Evolutionary conservation across 2,113 vertebrate genomes (phyloP).

Genomic region (Melanocharis versteri): DNA sequence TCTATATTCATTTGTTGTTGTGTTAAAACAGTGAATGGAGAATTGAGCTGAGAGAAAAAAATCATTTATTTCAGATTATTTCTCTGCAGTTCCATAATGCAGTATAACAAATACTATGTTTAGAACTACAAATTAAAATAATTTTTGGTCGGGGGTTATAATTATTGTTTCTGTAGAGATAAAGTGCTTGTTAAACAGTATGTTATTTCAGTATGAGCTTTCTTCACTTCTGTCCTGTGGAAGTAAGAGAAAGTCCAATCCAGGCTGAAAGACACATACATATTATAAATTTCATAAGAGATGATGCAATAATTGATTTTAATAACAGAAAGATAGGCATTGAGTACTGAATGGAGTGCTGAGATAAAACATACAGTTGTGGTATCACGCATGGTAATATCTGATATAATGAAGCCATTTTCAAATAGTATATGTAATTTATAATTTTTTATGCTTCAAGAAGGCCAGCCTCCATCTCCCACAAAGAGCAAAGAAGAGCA

Average conservation of each 20-base stretch:
- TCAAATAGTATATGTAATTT: neutral
- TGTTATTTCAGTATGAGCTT: neutral
- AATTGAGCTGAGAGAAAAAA: neutral
- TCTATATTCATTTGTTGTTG: neutral
- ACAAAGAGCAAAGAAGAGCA: constrained; percentile 75
- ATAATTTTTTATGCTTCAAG: constrained; percentile 43
- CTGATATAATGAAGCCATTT: neutral
- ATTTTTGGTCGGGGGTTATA: neutral
- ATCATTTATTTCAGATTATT: neutral
- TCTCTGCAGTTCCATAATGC: neutral
- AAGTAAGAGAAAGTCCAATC: neutral
- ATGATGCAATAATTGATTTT: neutral
- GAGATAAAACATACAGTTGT: neutral
- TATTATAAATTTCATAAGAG: neutral
- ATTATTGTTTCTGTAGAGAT: neutral
- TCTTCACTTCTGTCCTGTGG: neutral
- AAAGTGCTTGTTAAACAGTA: neutral
- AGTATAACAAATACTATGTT: neutral
- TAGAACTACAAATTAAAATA: neutral
- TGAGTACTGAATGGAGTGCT: neutral
- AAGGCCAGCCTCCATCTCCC: constrained; percentile 53
- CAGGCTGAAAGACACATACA: neutral
- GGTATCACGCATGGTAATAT: neutral
- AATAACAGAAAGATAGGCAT: neutral
- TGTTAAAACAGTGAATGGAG: neutral